These are phyloP conservation scores for Diadema setosum DNA, from an alignment of 35 echinoderm and acorn worm genomes.

Conservation along the genomic window DNA sequence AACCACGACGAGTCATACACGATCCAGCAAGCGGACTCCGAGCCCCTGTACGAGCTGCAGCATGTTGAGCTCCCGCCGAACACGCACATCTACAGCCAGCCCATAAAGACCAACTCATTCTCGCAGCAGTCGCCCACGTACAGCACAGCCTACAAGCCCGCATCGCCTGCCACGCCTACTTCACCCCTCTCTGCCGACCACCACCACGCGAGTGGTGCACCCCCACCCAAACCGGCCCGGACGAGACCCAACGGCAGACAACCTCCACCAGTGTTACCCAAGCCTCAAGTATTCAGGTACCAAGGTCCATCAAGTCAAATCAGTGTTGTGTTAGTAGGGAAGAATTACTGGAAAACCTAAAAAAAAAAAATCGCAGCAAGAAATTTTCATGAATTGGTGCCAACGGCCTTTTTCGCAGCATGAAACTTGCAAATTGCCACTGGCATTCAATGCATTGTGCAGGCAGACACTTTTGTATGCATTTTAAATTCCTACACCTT, in stretches of 20 bases:
- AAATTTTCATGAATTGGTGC: too few relatives aligned
- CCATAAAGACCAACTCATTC: neutral
- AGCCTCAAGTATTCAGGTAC: slow-evolving; percentile 8
- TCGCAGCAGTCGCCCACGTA: slow-evolving; percentile 33
- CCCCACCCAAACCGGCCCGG: slow-evolving; percentile 86
- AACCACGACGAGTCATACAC: neutral
- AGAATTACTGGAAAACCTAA: too few relatives aligned
- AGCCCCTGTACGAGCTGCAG: slow-evolving; percentile 38
- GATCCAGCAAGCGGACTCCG: slow-evolving; percentile 8
- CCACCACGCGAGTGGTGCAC: slow-evolving; percentile 9
- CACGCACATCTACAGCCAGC: neutral
- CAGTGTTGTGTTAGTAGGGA: too few relatives aligned
- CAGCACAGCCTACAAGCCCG: slow-evolving; percentile 31
- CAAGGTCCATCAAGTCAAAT: neutral
- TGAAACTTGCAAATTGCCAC: too few relatives aligned
- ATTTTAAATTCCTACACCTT: too few relatives aligned
- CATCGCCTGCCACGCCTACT: slow-evolving; percentile 6
- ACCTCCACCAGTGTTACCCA: slow-evolving; percentile 24
- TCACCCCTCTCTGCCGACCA: neutral
- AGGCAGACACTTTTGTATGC: too few relatives aligned
- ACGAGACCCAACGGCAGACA: slow-evolving; percentile 32
- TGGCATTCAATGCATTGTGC: too few relatives aligned
- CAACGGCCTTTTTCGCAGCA: too few relatives aligned
- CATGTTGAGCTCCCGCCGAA: neutral
- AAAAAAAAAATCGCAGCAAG: too few relatives aligned